Evolutionary conservation across 2,113 vertebrate genomes (phyloP), one percentile per base, ranked within the genome.

Genomic region (Meleagris gallopavo): DNA sequence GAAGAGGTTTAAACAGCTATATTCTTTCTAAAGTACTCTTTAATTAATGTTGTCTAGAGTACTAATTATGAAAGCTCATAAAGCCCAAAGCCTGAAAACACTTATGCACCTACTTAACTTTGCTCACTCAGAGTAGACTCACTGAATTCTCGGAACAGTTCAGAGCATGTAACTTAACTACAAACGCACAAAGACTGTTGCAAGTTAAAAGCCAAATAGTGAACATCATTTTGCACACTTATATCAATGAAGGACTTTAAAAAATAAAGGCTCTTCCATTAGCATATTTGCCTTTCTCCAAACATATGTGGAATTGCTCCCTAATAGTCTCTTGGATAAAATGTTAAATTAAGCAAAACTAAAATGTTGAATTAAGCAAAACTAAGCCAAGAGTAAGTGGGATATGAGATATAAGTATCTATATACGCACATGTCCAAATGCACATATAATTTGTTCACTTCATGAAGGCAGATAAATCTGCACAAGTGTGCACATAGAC

Each of bases 21-120:
- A 95, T 94, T 95, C 84, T 91, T 94, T 48, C 87, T 95, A 95
- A 96, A 97, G 91, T 55, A 60, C 91, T 78, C 82, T 90, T 96
- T 95, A 97, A 96, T 95, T 97, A 94, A 95, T 95, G 94, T 95
- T 95, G 91, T 96, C 91, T 95, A 43, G 61, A 91, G 91, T 76
- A 55, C 78, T 96, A 95, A 96, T 96, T 96, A 96, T 95, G 89
- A 91, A 90, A 94, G 89, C 94, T 91, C 81, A 73, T 86, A 91
- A 93, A 94, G 91, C 92, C 94, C 93, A 95, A 93, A 96, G 94
- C 83, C 85, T 95, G 91, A 55, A 94, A 95, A 83, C 93, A 96
- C 88, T 95, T 95, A 86, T 80, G 87, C 69, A 95, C 96, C 94
- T 91, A 80, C 89, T 94, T 91, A 95, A 67, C 83, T 81, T 81